A percentile compares a stretch with the other conserved stretches of the same genome.
Evolutionary conservation across 2,113 vertebrate genomes (phyloP).

Genomic region (Scomber scombrus): DNA sequence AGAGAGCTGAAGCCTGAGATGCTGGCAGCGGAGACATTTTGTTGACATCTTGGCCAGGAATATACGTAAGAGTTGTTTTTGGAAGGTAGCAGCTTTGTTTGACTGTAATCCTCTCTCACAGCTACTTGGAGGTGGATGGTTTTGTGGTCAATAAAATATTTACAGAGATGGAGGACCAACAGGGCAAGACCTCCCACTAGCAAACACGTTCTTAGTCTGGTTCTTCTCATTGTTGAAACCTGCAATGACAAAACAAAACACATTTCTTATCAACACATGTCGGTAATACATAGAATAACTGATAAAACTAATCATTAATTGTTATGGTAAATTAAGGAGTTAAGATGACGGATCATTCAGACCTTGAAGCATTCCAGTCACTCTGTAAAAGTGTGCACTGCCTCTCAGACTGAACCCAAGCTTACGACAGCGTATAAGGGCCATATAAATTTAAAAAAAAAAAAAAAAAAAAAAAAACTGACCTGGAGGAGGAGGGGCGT

Average conservation of each 20-base stretch:
- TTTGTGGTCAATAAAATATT: conserved; percentile 36
- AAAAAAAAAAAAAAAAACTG: no score
- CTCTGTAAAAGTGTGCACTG: no score
- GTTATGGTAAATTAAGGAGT: background rate
- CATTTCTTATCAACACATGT: background rate
- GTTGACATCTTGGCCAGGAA: conserved; percentile 59
- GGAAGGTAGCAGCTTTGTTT: background rate
- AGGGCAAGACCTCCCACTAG: conserved; percentile 42
- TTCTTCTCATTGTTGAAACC: conserved; percentile 64
- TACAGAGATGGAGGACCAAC: conserved; percentile 63
- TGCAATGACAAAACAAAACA: conserved; percentile 52
- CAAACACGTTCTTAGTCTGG: conserved; percentile 16
- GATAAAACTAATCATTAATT: background rate
- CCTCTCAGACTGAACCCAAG: no score
- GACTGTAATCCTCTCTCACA: background rate
- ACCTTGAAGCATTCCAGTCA: background rate
- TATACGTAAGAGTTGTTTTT: background rate
- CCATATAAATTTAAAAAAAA: no score
- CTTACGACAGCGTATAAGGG: no score
- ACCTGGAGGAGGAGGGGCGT: no score
- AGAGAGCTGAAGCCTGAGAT: conserved; percentile 77
- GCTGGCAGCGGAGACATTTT: conserved; percentile 66
- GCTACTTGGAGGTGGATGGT: rapidly evolving
- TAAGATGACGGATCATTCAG: background rate
- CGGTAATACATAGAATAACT: background rate